A percentile compares a stretch with the other conserved stretches of the same genome.
These are phyloP conservation scores for Bufotes viridis DNA, from an alignment of 2,797 vertebrate genomes.

Conservation along the genomic window DNA sequence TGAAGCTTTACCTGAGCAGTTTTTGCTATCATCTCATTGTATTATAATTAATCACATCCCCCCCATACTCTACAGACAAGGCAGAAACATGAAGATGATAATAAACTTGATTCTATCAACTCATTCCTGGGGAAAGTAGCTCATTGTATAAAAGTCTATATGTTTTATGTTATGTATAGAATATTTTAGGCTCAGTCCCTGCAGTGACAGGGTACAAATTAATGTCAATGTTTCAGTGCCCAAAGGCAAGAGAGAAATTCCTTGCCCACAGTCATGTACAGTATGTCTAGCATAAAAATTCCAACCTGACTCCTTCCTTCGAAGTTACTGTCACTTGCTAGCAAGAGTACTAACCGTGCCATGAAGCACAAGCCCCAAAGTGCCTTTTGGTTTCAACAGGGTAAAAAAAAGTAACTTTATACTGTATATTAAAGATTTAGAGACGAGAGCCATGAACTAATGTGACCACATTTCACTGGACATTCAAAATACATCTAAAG, in stretches of 20 bases:
- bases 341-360: conserved; percentile 8
- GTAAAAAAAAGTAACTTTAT: conserved; percentile 3
- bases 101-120: conserved; percentile 22
- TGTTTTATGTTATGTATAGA: conserved; percentile 44
- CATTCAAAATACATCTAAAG: not conserved
- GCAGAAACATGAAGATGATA: conserved; percentile 1
- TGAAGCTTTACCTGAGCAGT: conserved; percentile 23
- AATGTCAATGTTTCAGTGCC: conserved; percentile 56
- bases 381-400: conserved; percentile 14
- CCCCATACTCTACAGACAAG: conserved; percentile 3
- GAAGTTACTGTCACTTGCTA: conserved; percentile 45
- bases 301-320: conserved; percentile 27
- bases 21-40: conserved; percentile 31
- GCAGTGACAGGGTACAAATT: conserved; percentile 57
- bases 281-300: conserved; percentile 36
- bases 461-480: not conserved
- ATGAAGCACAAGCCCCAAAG: conserved; percentile 4
- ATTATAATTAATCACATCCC: conserved; percentile 17
- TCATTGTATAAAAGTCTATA: conserved; percentile 30
- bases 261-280: conserved; percentile 51
- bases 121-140: not conserved
- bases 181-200: conserved; percentile 54
- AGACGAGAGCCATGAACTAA: not conserved
- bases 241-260: conserved; percentile 55
- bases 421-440: not conserved